These are phyloP conservation scores for Meda fulgida DNA, from an alignment of 2,797 vertebrate genomes.

Conservation along the genomic window DNA sequence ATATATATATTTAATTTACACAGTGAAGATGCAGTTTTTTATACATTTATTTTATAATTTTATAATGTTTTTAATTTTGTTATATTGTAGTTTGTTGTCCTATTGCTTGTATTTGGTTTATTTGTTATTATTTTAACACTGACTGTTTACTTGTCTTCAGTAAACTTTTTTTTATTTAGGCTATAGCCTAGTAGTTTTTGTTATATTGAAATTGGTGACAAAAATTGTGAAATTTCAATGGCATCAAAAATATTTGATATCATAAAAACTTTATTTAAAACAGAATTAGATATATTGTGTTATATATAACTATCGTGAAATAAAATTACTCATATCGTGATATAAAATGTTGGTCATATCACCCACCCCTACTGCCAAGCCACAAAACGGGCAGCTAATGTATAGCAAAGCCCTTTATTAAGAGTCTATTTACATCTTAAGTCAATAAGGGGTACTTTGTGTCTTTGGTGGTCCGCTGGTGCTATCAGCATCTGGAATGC, in stretches of 20 bases:
- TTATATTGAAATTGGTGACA: not conserved
- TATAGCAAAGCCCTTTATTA: slow-evolving; percentile 73
- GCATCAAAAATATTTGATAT: not conserved
- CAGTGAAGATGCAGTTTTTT: not conserved
- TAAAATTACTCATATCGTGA: not conserved
- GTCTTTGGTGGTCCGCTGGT: slow-evolving; percentile 78
- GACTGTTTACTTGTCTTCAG: not conserved
- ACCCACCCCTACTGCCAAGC: slow-evolving; percentile 56
- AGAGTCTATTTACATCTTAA: slow-evolving; percentile 70
- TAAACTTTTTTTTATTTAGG: not conserved
- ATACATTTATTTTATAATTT: not conserved
- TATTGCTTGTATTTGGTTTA: not conserved
- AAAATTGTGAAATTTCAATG: not conserved
- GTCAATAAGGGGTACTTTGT: slow-evolving; percentile 73
- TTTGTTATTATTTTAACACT: not conserved
- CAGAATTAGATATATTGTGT: not conserved
- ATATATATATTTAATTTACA: not conserved
- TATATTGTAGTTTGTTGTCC: not conserved
- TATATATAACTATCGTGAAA: not conserved
- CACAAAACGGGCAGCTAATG: slow-evolving; percentile 64
- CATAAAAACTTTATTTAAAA: not conserved
- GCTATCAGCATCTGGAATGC: slow-evolving; percentile 80
- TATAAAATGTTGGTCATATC: not conserved
- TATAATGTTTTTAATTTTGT: not conserved
- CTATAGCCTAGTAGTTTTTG: not conserved